Percentiles rank a stretch among this genome's conserved stretches.
These are phyloP conservation scores for Pogonocherus hispidulus DNA, from an alignment of 2,888 invertebrate species.

Conservation along the genomic window DNA sequence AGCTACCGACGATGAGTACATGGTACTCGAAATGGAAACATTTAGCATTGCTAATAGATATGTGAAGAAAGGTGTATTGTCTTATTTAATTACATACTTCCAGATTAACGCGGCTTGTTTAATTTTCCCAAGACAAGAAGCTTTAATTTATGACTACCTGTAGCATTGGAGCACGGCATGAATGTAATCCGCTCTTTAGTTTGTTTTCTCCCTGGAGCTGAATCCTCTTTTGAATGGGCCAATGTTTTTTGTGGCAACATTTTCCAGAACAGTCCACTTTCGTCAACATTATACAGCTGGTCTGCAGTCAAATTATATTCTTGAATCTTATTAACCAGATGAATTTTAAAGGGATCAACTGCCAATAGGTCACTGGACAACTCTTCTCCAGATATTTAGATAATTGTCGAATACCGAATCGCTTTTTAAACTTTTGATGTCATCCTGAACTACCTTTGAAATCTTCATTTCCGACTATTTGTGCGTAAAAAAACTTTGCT, in stretches of 20 bases:
- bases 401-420: not conserved
- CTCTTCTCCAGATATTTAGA: too few relatives aligned
- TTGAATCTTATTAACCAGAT: conserved; percentile 25
- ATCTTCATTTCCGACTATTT: too few relatives aligned
- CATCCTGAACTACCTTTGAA: too few relatives aligned
- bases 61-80: too few relatives aligned
- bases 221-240: not conserved
- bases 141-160: too few relatives aligned
- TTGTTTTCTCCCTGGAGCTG: conserved; percentile 25
- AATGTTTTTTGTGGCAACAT: conserved; percentile 27
- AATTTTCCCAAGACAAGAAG: conserved; percentile 1
- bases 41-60: too few relatives aligned
- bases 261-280: conserved; percentile 38
- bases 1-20: too few relatives aligned
- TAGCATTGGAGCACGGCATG: too few relatives aligned
- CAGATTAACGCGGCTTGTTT: conserved; percentile 14
- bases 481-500: too few relatives aligned
- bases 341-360: conserved; percentile 20
- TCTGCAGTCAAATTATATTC: conserved; percentile 27
- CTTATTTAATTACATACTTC: too few relatives aligned
- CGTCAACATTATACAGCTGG: conserved; percentile 42
- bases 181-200: conserved; percentile 14
- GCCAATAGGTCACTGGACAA: conserved; percentile 6
- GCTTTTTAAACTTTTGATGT: too few relatives aligned
- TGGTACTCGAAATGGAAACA: too few relatives aligned